phyloP scores from a whole-genome alignment of 2,113 vertebrate genomes.

The Archocentrus centrarchus region DNA sequence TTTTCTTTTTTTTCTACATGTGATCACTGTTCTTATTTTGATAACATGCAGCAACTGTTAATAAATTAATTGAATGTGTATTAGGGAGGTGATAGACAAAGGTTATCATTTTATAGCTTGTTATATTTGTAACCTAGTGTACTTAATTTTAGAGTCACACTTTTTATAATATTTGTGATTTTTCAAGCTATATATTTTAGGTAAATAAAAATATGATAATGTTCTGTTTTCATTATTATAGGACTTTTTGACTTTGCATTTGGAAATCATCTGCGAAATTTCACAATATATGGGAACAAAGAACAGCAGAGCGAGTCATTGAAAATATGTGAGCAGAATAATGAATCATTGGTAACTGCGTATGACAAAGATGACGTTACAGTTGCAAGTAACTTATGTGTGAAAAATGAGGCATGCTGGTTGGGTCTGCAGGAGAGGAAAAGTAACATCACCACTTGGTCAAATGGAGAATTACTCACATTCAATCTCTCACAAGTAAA shows the following conservation, averaged over 20 bases:
- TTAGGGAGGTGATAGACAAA: neutral
- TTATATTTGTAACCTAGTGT: neutral
- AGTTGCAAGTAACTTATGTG: no score
- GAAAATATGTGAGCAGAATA: rapidly evolving
- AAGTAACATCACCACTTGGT: conserved; percentile 22
- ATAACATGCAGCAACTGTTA: neutral
- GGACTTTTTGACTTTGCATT: conserved; percentile 27
- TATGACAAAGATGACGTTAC: conserved; percentile 35
- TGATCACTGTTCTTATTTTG: neutral
- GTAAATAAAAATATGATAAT: neutral
- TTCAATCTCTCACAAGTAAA: rapidly evolving
- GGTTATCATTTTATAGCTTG: neutral
- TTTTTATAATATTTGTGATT: neutral
- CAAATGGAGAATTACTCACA: conserved; percentile 1
- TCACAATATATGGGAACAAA: rapidly evolving
- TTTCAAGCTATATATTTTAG: neutral
- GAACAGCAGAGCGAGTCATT: rapidly evolving
- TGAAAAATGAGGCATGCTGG: neutral
- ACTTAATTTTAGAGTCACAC: neutral
- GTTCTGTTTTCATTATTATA: conserved; percentile 22
- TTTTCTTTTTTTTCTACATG: neutral
- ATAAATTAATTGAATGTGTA: neutral
- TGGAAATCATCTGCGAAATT: neutral
- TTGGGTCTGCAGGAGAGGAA: neutral
- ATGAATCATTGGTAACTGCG: conserved; percentile 36